Conservation (phyloP, 2,797 vertebrate genomes). For the Mallotus villosus region DNA sequence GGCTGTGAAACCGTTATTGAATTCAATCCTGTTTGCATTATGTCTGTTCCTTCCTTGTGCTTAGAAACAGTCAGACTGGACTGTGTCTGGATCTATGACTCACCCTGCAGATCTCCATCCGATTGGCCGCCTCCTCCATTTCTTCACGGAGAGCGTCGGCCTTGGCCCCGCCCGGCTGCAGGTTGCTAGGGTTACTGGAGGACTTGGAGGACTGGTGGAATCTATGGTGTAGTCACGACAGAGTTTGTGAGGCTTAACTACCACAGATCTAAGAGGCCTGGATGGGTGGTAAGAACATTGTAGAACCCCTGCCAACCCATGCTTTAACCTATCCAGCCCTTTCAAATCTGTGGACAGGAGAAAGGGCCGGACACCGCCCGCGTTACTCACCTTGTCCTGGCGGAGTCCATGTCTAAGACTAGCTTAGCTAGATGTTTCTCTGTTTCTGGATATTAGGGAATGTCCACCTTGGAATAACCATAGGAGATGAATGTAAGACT, state of each 20-base stretch:
- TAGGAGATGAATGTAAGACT: background rate
- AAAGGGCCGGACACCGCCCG: background rate
- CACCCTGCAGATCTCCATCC: conserved; percentile 99
- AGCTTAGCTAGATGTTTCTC: conserved; percentile 98
- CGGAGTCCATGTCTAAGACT: conserved; percentile 98
- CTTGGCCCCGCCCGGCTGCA: conserved; percentile 90
- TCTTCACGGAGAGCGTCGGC: conserved; percentile 95
- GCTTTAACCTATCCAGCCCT: background rate
- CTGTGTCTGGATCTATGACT: conserved; percentile 30
- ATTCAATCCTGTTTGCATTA: conserved; percentile 21
- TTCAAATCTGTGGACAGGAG: background rate
- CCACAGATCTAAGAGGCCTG: background rate
- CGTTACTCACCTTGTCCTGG: conserved; percentile 83
- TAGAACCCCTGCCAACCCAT: background rate
- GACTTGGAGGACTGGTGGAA: conserved; percentile 97
- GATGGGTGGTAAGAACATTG: background rate
- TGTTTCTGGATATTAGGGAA: conserved; percentile 98
- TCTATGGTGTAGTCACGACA: conserved; percentile 70
- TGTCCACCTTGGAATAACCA: conserved; percentile 84
- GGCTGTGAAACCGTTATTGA: conserved; percentile 1
- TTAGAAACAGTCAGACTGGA: background rate
- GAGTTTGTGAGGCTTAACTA: background rate
- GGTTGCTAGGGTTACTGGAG: conserved; percentile 87
- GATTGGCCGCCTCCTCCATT: conserved; percentile 98
- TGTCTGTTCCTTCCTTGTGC: conserved; percentile 20